These are phyloP conservation scores for Anas flavirostris DNA, from an alignment of 2,797 vertebrate species.

Conservation along the genomic window DNA sequence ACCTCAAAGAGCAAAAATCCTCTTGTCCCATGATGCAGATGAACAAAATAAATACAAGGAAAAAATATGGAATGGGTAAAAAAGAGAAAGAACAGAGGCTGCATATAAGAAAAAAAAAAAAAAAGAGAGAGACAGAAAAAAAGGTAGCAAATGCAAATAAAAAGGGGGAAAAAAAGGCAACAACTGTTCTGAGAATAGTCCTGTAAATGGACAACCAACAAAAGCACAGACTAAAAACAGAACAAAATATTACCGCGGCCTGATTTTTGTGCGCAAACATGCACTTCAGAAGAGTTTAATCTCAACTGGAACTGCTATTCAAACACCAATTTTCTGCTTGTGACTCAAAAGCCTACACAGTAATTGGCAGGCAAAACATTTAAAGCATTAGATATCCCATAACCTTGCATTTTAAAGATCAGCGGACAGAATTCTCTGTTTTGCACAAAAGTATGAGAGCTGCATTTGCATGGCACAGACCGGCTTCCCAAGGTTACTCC, in stretches of 20 bases:
- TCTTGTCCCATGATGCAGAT: not conserved
- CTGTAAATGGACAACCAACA: constrained; percentile 17
- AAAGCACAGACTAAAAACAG: constrained; percentile 29
- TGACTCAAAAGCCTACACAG: not conserved
- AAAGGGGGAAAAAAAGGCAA: not conserved
- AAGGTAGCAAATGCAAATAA: not conserved
- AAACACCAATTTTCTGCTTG: not conserved
- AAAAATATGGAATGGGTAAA: not conserved
- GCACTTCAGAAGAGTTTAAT: not conserved
- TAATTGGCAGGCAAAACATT: not conserved
- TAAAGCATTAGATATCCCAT: not conserved
- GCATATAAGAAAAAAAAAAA: not conserved
- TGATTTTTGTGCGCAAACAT: not conserved
- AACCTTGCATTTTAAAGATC: not conserved
- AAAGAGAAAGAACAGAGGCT: not conserved
- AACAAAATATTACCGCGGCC: not conserved
- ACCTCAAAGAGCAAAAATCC: not conserved
- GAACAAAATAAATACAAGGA: not conserved
- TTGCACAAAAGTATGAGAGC: not conserved
- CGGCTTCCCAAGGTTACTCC: not conserved
- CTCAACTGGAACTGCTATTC: not conserved
- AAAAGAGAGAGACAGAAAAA: no score
- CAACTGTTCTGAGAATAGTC: constrained; percentile 1
- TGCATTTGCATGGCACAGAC: not conserved
- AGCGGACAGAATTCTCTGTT: not conserved